These are phyloP conservation scores for Hemitrygon akajei DNA, from an alignment of 2,797 vertebrate genomes.

Conservation along the genomic window DNA sequence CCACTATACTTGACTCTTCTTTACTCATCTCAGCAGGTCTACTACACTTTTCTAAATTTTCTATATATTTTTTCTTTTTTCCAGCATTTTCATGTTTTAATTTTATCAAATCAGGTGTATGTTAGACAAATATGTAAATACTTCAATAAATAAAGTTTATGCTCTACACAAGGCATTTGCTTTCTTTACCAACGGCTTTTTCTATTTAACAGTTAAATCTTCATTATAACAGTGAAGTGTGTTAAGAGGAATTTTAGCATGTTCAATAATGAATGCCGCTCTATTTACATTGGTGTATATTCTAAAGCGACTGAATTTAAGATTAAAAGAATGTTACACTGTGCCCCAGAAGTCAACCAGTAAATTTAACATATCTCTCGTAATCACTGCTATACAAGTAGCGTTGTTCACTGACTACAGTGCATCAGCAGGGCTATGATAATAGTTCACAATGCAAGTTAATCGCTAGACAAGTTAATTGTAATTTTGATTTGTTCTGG, in stretches of 20 bases:
- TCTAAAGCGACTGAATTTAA: not conserved
- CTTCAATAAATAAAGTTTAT: not conserved
- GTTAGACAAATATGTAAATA: not conserved
- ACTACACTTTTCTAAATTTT: not conserved
- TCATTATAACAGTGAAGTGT: not conserved
- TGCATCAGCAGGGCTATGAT: not conserved
- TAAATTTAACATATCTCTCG: not conserved
- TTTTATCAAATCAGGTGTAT: not conserved
- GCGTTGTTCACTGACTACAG: not conserved
- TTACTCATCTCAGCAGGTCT: not conserved
- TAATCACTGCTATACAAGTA: not conserved
- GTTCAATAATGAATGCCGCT: not conserved
- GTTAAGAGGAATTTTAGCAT: not conserved
- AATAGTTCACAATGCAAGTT: conserved; percentile 10
- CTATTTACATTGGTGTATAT: conserved; percentile 2
- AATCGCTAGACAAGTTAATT: not conserved
- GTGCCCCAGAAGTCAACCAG: not conserved
- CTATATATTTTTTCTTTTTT: not conserved
- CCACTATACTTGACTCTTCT: not conserved
- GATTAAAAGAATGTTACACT: not conserved
- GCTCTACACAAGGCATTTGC: not conserved
- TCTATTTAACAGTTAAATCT: not conserved
- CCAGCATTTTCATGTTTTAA: not conserved
- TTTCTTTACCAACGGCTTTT: not conserved
- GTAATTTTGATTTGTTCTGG: conserved; percentile 13